Conservation (phyloP, 2,888 invertebrate species). For the Pristionchus mayeri region DNA sequence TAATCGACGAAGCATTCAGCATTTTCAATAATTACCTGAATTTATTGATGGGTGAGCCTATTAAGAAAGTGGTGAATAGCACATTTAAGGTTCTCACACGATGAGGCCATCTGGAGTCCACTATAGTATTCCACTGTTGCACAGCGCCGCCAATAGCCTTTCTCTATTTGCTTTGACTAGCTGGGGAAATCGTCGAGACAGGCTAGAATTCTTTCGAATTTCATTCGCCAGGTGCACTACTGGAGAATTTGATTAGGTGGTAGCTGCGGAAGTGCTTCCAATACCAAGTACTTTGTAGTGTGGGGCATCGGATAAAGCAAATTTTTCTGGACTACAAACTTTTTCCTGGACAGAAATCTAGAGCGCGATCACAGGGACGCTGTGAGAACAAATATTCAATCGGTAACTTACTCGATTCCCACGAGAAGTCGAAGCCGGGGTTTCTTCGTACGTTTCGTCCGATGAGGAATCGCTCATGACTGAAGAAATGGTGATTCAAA, state of each 20-base stretch:
- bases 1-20: no score
- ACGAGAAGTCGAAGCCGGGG: neutral
- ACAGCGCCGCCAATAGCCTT: no score
- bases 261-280: neutral
- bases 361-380: neutral
- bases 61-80: no score
- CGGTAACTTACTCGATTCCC: neutral
- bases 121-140: no score
- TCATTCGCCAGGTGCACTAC: no score
- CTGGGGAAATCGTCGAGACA: no score
- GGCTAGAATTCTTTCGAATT: no score
- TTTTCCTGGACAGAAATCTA: neutral
- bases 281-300: neutral
- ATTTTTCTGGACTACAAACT: neutral
- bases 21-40: no score
- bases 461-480: slow-evolving; percentile 11
- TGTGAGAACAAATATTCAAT: neutral
- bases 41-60: no score
- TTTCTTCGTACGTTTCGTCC: slow-evolving; percentile 27
- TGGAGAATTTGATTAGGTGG: neutral
- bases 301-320: neutral
- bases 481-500: no score
- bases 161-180: neutral
- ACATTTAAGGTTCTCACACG: no score
- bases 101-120: no score